Conservation (phyloP, 2,888 invertebrate genomes). For the Artemia sinica region DNA sequence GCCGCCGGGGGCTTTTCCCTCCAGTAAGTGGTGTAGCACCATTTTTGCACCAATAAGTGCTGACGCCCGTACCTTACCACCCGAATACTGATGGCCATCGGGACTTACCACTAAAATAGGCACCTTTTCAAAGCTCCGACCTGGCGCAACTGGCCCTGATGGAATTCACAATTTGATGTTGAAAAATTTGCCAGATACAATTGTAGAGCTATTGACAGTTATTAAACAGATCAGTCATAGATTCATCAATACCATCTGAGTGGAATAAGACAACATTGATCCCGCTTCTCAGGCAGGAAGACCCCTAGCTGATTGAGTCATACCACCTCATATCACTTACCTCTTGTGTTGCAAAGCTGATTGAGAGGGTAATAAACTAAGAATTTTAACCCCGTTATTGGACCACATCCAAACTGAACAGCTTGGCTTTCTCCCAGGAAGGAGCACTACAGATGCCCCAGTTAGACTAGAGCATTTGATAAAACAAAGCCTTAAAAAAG, state of each 20-base stretch:
- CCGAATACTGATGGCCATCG: no score
- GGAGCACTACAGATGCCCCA: slow-evolving; percentile 10
- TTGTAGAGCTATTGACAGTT: slow-evolving; percentile 6
- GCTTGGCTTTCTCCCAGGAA: background rate
- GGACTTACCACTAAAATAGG: no score
- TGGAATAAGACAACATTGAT: background rate
- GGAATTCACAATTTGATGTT: slow-evolving; percentile 10
- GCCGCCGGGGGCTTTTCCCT: no score
- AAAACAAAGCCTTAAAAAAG: slow-evolving; percentile 6
- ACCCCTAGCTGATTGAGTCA: background rate
- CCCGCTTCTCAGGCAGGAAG: background rate
- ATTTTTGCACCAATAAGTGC: no score
- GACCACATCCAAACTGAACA: slow-evolving; percentile 12
- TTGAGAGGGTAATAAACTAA: background rate
- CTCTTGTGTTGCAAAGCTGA: background rate
- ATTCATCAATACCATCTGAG: slow-evolving; percentile 10
- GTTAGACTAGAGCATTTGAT: slow-evolving; percentile 12
- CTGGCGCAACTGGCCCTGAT: background rate
- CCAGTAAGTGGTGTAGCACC: no score
- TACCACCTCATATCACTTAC: background rate
- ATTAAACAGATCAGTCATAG: slow-evolving; percentile 10
- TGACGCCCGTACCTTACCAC: no score
- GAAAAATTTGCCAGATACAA: slow-evolving; percentile 6
- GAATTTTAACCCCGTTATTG: slow-evolving; percentile 9
- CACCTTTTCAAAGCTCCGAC: background rate